These are phyloP conservation scores for Egretta garzetta DNA, from an alignment of 2,113 vertebrate genomes.

Conservation along the genomic window DNA sequence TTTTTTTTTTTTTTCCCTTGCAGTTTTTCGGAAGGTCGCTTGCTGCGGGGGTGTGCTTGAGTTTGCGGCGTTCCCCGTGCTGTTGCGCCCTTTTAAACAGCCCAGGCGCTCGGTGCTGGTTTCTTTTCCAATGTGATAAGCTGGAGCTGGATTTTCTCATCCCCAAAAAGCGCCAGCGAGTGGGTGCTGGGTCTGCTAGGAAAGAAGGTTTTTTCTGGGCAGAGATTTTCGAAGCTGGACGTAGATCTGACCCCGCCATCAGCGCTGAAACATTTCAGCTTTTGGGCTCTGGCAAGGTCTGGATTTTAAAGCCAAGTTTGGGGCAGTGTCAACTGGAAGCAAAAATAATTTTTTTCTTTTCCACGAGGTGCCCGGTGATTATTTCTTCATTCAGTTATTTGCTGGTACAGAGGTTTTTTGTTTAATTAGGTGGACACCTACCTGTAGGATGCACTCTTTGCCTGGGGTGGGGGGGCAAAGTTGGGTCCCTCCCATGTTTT, in stretches of 20 bases:
- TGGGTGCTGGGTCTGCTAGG: background rate
- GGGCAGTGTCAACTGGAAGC: background rate
- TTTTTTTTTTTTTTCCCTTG: too few species aligned
- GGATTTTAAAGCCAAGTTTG: background rate
- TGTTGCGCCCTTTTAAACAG: background rate
- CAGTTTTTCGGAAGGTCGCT: background rate
- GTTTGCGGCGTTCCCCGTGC: rapidly evolving
- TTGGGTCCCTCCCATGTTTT: background rate
- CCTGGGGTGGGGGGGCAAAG: rapidly evolving
- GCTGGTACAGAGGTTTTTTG: background rate
- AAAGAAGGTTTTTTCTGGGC: background rate
- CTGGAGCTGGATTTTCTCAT: background rate
- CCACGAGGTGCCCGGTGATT: background rate
- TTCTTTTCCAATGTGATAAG: background rate
- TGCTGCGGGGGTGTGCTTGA: rapidly evolving
- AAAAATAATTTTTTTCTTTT: background rate
- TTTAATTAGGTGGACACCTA: background rate
- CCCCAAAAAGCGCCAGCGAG: background rate
- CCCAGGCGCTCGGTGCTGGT: rapidly evolving
- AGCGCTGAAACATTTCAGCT: background rate
- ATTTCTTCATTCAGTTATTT: background rate
- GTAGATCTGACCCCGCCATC: background rate
- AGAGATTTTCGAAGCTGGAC: background rate
- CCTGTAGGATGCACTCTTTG: background rate
- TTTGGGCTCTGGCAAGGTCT: background rate